phyloP scores from a whole-genome alignment of 1,140 invertebrate species.

The Holotrichia oblita region DNA sequence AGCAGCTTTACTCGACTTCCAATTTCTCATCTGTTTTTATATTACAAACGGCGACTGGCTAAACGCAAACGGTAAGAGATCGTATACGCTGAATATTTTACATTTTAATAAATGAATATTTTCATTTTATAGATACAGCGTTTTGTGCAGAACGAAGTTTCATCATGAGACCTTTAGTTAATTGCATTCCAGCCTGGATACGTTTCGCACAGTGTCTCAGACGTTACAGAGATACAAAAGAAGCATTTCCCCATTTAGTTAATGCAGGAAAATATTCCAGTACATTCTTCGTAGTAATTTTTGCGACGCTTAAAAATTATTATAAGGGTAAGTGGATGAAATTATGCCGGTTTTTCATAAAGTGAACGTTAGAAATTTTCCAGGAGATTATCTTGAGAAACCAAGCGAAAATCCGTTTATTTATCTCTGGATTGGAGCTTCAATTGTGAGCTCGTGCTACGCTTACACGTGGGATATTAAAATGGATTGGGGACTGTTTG shows the following conservation, averaged over 20 bases:
- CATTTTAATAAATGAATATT: neutral
- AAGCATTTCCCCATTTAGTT: constrained; percentile 93
- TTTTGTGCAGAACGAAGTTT: constrained; percentile 72
- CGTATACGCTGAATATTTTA: constrained; percentile 1
- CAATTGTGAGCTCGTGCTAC: constrained; percentile 80
- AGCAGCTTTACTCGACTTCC: constrained; percentile 91
- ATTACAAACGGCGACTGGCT: constrained; percentile 76
- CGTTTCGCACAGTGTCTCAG: constrained; percentile 97
- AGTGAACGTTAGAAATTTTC: neutral
- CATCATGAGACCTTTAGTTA: constrained; percentile 80
- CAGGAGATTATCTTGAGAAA: neutral
- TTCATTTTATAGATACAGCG: constrained; percentile 63
- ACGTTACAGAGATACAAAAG: constrained; percentile 88
- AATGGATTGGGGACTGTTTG: constrained; percentile 94
- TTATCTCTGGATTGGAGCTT: constrained; percentile 75
- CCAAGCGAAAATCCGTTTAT: constrained; percentile 71
- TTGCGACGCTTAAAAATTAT: constrained; percentile 78
- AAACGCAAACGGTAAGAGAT: constrained; percentile 65
- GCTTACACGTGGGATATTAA: constrained; percentile 90
- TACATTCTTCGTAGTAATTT: constrained; percentile 93
- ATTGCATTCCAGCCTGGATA: constrained; percentile 95
- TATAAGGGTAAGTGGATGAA: constrained; percentile 67
- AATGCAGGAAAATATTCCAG: constrained; percentile 99
- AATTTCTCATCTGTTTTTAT: constrained; percentile 91
- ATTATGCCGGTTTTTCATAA: neutral